Base-by-base conservation (phyloP, 2,113 vertebrate species). In the zebrafish (Danio rerio) region DNA sequence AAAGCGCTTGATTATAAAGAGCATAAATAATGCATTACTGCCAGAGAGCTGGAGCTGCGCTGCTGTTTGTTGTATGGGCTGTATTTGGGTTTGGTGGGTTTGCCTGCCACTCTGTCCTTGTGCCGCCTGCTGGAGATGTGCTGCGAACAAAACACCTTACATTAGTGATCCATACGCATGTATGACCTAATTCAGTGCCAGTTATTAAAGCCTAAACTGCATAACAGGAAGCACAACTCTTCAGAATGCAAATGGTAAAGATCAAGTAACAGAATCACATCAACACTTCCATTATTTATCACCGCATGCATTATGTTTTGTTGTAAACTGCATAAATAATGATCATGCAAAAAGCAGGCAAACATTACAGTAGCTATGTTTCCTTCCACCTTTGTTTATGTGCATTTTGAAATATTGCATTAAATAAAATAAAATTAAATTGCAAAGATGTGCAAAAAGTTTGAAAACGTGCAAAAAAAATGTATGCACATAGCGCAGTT, bases 121-220 rank as follows among this genome's bases (percentile, higher is more conserved):
- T 99, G 98, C 91, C 97, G 96, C 92, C 97, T 94, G 91, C 98
- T 99, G 93, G 98, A 98, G 92, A 99, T 99, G 91, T 99, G 98
- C 98, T 99, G 94, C 80, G 95, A 91, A 83, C 87, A 86, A 31
- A 47, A 18, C 62, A 70, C 2, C 20, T 8, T 2, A 10, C 10
- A 31, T 63, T 49, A 50, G 5, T 18, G 58, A 45, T 16, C 5
- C 9, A 45, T 42, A 58, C 9, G 10, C 63, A 18, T 55, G 42
- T 74, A 52, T 45, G 42, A n/a, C 9, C 43, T n/a, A 69, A 47
- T n/a, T 11, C 43, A 73, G 55, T 31, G 11, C 31, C 7, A 55
- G 16, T 2, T n/a, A 6, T 40, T 0, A 55, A 55, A 71, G 65
- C 42, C 42, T 43, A 13, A 55, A 18, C 20, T n/a, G 21, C 50